Conservation (phyloP, 2,797 vertebrate species). For the Columba guinea region DNA sequence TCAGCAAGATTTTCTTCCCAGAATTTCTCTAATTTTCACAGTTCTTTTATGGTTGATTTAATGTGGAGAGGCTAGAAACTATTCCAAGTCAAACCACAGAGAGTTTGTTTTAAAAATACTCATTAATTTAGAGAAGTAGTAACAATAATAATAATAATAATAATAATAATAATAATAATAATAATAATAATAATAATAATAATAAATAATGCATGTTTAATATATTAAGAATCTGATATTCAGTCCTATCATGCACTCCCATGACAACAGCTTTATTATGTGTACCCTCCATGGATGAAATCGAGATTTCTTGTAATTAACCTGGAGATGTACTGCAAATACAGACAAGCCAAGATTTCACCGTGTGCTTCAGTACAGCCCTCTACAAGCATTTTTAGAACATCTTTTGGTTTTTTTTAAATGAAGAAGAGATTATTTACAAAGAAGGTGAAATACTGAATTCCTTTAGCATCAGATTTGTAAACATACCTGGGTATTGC, state of each 20-base stretch:
- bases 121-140: neutral
- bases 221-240: neutral
- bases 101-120: neutral
- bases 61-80: neutral
- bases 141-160: neutral
- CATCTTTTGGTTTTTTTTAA: neutral
- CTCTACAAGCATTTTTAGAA: neutral
- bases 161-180: neutral
- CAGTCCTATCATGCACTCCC: neutral
- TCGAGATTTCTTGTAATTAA: neutral
- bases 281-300: neutral
- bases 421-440: neutral
- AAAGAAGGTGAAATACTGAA: neutral
- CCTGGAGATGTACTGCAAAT: neutral
- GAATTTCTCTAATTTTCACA: neutral
- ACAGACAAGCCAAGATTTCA: neutral
- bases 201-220: neutral
- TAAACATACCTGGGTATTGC: neutral
- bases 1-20: neutral
- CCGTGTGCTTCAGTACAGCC: neutral
- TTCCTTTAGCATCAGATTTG: neutral
- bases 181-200: neutral
- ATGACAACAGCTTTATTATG: neutral
- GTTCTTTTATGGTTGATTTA: constrained; percentile 2
- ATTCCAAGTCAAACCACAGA: neutral